phyloP scores from a whole-genome alignment of 1,140 invertebrate species.

The Brachionus calyciflorus region DNA sequence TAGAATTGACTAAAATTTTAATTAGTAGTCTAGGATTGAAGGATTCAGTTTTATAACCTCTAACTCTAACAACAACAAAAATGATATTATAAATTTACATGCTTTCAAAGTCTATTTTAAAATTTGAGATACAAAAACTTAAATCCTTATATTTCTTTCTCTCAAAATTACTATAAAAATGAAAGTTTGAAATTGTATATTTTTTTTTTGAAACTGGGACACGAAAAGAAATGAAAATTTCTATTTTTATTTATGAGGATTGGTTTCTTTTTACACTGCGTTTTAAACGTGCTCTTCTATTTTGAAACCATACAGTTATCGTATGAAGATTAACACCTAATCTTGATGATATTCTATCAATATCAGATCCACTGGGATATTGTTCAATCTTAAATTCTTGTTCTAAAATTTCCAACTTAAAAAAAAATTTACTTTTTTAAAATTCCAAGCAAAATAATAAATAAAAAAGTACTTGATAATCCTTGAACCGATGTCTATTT shows the following conservation, averaged over 20 bases:
- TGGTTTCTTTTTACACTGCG: neutral
- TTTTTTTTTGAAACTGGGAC: neutral
- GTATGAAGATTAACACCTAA: neutral
- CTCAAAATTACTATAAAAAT: no score
- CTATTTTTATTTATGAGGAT: neutral
- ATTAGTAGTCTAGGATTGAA: no score
- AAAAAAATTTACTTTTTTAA: neutral
- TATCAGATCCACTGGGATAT: neutral
- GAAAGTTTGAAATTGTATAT: no score
- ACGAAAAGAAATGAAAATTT: neutral
- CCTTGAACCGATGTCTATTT: slow-evolving; percentile 2
- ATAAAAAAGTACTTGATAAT: neutral
- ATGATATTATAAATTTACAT: no score
- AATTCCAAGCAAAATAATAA: neutral
- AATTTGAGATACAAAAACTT: no score
- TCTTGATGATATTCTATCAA: neutral
- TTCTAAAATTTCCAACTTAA: neutral
- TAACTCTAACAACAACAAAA: no score
- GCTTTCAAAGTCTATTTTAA: no score
- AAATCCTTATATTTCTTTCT: no score
- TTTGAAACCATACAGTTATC: slow-evolving; percentile 18
- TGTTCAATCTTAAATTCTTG: neutral
- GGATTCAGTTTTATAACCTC: no score
- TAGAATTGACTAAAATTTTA: no score
- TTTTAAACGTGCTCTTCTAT: slow-evolving; percentile 23